Evolutionary conservation across 2,797 vertebrate genomes (phyloP).

Genomic region (Rhinoraja longicauda): DNA sequence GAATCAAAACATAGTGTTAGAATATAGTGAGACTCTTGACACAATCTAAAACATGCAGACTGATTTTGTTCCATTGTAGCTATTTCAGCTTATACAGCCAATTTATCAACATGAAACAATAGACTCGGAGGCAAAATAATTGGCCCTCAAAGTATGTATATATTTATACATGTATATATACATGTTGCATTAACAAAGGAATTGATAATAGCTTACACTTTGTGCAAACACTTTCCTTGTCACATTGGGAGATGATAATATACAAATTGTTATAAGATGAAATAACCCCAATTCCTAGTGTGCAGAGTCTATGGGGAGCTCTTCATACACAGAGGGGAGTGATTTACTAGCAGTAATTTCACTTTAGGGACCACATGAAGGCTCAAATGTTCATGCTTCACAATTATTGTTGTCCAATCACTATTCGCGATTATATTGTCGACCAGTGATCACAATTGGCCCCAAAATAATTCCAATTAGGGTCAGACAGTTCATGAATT

Average conservation of each 20-base stretch:
- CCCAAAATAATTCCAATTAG: background rate
- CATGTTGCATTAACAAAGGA: too few species aligned
- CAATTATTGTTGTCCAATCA: background rate
- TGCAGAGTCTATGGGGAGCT: background rate
- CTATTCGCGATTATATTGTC: background rate
- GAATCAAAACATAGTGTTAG: background rate
- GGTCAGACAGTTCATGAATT: background rate
- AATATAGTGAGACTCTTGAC: background rate
- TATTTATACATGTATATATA: background rate
- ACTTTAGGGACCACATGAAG: background rate
- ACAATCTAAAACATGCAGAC: background rate
- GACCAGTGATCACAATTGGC: background rate
- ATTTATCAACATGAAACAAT: background rate
- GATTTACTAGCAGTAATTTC: background rate
- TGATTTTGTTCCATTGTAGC: background rate
- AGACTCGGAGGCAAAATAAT: background rate
- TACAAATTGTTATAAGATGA: background rate
- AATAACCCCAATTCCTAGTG: background rate
- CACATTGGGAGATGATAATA: background rate
- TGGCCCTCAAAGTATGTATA: background rate
- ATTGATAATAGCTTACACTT: background rate
- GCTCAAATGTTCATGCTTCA: background rate
- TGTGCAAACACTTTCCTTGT: background rate
- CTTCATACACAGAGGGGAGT: background rate
- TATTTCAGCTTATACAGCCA: background rate